Conservation (phyloP, 23 tunicate genomes). For the Ciona savignyi region DNA sequence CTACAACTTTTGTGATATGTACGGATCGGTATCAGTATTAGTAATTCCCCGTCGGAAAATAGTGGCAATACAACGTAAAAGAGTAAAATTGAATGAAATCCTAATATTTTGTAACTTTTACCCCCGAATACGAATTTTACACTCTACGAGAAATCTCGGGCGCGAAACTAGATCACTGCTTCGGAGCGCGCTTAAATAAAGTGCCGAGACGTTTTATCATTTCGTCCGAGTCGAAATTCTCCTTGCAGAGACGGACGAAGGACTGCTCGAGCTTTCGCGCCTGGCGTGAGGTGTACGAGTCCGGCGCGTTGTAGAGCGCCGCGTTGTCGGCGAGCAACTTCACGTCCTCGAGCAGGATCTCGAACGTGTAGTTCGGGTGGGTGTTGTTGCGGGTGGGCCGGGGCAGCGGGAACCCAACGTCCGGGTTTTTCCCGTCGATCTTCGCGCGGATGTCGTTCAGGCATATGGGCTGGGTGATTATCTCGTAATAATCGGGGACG, state of each 20-base stretch:
- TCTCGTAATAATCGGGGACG: conserved; percentile 32
- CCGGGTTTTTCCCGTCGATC: not conserved
- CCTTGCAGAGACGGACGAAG: conserved; percentile 30
- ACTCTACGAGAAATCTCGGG: no score
- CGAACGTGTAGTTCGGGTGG: not conserved
- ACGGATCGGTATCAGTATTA: no score
- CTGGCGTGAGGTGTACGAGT: conserved; percentile 34
- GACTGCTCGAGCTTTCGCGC: conserved; percentile 25
- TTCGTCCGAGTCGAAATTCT: conserved; percentile 19
- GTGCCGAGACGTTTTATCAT: no score
- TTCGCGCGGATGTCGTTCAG: conserved; percentile 9
- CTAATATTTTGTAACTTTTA: no score
- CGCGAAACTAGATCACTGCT: no score
- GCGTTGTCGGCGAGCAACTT: conserved; percentile 45
- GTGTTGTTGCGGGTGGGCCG: not conserved
- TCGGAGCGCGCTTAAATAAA: no score
- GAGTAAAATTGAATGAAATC: no score
- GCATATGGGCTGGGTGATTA: conserved; percentile 24
- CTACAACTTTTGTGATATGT: no score
- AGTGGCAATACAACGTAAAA: no score
- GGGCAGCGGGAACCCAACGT: not conserved
- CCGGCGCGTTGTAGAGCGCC: conserved; percentile 30
- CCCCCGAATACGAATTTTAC: no score
- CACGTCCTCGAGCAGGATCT: conserved; percentile 27
- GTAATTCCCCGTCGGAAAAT: no score